Conservation (phyloP, 2,888 invertebrate genomes). For the Galerucella nymphaeae region DNA sequence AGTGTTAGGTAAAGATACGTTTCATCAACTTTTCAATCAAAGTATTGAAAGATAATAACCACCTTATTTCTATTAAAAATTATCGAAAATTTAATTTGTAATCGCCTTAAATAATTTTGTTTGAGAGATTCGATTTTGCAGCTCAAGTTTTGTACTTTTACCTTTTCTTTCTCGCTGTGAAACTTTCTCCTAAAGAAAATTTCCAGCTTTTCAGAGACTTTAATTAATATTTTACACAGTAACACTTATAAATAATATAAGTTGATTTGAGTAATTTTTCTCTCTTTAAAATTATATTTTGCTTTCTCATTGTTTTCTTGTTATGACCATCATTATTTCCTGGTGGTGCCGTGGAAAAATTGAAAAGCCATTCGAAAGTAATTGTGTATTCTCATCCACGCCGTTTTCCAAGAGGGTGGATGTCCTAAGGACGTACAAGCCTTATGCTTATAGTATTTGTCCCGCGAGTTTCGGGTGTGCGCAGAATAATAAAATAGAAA, state of each 20-base stretch:
- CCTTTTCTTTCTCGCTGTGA: background rate
- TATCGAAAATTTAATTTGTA: conserved; percentile 16
- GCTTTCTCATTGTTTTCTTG: too few relatives aligned
- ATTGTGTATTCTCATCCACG: conserved; percentile 30
- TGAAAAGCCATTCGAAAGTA: conserved; percentile 28
- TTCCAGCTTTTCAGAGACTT: conserved; percentile 6
- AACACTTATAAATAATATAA: background rate
- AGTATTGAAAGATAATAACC: background rate
- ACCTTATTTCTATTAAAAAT: background rate
- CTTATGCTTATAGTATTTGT: conserved; percentile 17
- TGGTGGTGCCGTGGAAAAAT: conserved; percentile 29
- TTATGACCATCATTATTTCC: too few relatives aligned
- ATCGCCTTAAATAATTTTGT: conserved; percentile 15
- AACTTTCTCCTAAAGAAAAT: conserved; percentile 19
- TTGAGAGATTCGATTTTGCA: background rate
- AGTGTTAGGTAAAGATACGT: background rate
- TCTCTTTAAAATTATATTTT: too few relatives aligned
- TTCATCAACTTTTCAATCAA: background rate
- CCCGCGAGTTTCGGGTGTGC: conserved; percentile 7
- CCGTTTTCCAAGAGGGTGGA: conserved; percentile 2
- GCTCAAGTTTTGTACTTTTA: conserved; percentile 9
- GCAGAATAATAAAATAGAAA: conserved; percentile 8
- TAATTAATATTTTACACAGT: conserved; percentile 17
- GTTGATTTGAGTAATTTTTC: too few relatives aligned
- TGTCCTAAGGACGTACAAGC: conserved; percentile 7